Conservation (phyloP, 1,140 invertebrate genomes). For the Drosophila sulfurigaster region DNA sequence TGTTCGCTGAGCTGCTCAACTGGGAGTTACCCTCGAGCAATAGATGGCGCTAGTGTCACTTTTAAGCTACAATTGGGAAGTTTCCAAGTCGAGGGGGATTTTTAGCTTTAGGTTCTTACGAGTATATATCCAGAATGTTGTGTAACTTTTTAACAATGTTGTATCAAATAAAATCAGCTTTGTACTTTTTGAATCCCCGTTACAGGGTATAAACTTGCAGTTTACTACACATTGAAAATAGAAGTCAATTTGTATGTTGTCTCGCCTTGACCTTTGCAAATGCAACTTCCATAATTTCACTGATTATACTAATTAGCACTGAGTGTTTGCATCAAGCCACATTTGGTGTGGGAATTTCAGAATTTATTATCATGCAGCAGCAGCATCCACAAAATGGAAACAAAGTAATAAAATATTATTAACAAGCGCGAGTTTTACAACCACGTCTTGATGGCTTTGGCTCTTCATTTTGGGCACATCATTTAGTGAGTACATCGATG, state of each 20-base stretch:
- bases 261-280: constrained; percentile 53
- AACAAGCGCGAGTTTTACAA: constrained; percentile 29
- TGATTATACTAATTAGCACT: constrained; percentile 3
- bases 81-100: too few relatives aligned
- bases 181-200: too few relatives aligned
- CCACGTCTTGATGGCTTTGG: neutral
- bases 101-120: too few relatives aligned
- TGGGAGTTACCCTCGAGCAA: neutral
- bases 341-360: constrained; percentile 20
- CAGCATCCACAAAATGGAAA: constrained; percentile 20
- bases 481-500: constrained; percentile 10
- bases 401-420: constrained; percentile 26
- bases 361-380: constrained; percentile 28
- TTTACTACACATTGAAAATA: neutral
- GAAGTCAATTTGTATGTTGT: neutral
- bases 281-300: constrained; percentile 21
- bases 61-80: neutral
- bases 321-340: constrained; percentile 6
- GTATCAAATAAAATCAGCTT: too few relatives aligned
- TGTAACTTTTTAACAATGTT: too few relatives aligned
- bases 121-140: too few relatives aligned
- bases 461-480: constrained; percentile 13
- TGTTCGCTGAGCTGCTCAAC: neutral
- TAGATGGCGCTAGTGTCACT: neutral
- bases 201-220: neutral